phyloP scores from a whole-genome alignment of 2,113 vertebrate genomes.

The Neogobius melanostomus region DNA sequence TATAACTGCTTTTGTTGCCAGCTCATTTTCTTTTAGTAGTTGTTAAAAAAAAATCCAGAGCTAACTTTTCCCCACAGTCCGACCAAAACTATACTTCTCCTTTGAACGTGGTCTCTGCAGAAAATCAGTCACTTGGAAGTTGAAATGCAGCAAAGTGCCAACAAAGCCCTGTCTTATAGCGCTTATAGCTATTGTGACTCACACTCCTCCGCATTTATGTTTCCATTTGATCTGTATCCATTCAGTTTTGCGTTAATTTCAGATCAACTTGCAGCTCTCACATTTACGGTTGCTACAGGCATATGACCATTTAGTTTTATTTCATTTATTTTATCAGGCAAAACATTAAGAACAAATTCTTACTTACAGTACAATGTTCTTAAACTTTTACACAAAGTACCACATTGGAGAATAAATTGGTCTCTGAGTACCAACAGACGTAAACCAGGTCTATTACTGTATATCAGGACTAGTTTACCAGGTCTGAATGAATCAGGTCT shows the following conservation, averaged over 20 bases:
- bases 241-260: neutral
- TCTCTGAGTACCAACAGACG: too few species aligned
- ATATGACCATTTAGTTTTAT: neutral
- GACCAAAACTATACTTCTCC: constrained; percentile 8
- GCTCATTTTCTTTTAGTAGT: neutral
- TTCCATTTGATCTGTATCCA: constrained; percentile 1
- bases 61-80: constrained; percentile 6
- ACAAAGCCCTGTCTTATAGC: neutral
- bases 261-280: constrained; percentile 16
- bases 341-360: too few species aligned
- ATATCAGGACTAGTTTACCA: too few species aligned
- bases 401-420: too few species aligned
- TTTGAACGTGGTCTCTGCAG: constrained; percentile 13
- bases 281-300: constrained; percentile 30
- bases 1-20: neutral
- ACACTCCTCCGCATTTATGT: neutral
- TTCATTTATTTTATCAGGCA: too few species aligned
- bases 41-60: constrained; percentile 12
- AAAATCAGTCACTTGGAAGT: constrained; percentile 14
- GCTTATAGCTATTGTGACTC: constrained; percentile 1
- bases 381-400: too few species aligned
- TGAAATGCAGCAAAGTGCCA: neutral
- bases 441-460: too few species aligned
- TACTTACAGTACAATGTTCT: too few species aligned
- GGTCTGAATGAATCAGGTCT: too few species aligned